phyloP scores from a whole-genome alignment of 2,797 vertebrate species.

The Hippoglossus hippoglossus region DNA sequence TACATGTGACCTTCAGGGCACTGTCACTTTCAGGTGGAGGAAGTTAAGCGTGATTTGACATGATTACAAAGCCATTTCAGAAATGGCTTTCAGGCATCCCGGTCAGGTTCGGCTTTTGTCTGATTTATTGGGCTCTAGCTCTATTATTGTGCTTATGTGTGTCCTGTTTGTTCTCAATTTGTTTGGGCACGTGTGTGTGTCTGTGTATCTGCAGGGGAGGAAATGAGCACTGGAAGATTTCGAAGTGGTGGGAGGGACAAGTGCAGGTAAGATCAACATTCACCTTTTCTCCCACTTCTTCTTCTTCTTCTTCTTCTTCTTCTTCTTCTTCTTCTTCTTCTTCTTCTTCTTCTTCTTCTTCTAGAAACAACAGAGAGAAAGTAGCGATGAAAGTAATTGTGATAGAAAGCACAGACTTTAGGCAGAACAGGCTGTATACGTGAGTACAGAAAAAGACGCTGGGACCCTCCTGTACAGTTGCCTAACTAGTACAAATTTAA shows the following conservation, averaged over 20 bases:
- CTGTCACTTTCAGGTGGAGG: conserved; percentile 47
- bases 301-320: not conserved
- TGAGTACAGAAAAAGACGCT: conserved; percentile 8
- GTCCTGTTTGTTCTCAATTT: conserved; percentile 12
- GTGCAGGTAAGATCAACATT: conserved; percentile 68
- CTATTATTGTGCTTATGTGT: conserved; percentile 1
- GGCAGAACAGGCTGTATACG: not conserved
- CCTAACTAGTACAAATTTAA: conserved; percentile 28
- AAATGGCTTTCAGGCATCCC: conserved; percentile 58
- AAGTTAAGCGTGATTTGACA: conserved; percentile 53
- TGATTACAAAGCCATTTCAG: conserved; percentile 72
- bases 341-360: not conserved
- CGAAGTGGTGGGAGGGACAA: conserved; percentile 54
- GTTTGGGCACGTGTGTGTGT: conserved; percentile 5
- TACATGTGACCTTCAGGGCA: conserved; percentile 31
- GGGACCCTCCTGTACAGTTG: not conserved
- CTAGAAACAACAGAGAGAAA: not conserved
- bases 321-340: not conserved
- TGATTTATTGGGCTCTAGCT: not conserved
- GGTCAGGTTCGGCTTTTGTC: conserved; percentile 35
- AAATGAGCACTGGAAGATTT: conserved; percentile 64
- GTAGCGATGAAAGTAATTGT: conserved; percentile 6
- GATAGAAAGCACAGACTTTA: conserved; percentile 3
- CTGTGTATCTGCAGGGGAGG: conserved; percentile 61
- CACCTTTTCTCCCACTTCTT: not conserved